These are phyloP conservation scores for Gephyroberyx darwinii DNA, from an alignment of 2,797 vertebrate genomes.

Conservation along the genomic window DNA sequence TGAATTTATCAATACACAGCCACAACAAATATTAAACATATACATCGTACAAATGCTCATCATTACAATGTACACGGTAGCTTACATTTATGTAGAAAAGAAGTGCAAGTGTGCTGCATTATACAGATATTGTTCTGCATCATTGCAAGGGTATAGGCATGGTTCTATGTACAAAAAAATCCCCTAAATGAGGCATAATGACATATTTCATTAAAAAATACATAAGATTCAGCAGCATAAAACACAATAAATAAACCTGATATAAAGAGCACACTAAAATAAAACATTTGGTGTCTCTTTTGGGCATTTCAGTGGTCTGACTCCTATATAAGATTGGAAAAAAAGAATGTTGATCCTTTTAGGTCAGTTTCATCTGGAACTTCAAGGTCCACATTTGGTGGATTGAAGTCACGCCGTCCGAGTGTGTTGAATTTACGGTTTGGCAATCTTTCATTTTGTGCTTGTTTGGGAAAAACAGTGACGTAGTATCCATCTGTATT, in stretches of 20 bases:
- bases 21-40: constrained; percentile 22
- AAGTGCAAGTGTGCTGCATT: constrained; percentile 30
- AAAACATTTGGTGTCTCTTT: background rate
- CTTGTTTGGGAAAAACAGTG: constrained; percentile 63
- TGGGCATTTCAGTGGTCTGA: background rate
- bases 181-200: background rate
- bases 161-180: constrained; percentile 10
- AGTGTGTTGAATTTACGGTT: constrained; percentile 65
- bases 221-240: background rate
- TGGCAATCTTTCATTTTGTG: constrained; percentile 38
- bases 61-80: background rate
- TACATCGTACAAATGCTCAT: background rate
- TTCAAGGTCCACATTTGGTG: constrained; percentile 74
- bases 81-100: constrained; percentile 22
- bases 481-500: constrained; percentile 56
- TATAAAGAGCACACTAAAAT: background rate
- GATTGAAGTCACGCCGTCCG: constrained; percentile 53
- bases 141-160: background rate
- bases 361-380: constrained; percentile 68
- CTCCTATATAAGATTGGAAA: constrained; percentile 70
- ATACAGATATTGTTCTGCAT: constrained; percentile 3
- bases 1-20: constrained; percentile 10
- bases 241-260: constrained; percentile 41
- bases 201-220: background rate
- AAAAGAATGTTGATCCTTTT: constrained; percentile 71